Base-by-base conservation (phyloP, 2,797 vertebrate genomes). In the Numenius phaeopus region DNA sequence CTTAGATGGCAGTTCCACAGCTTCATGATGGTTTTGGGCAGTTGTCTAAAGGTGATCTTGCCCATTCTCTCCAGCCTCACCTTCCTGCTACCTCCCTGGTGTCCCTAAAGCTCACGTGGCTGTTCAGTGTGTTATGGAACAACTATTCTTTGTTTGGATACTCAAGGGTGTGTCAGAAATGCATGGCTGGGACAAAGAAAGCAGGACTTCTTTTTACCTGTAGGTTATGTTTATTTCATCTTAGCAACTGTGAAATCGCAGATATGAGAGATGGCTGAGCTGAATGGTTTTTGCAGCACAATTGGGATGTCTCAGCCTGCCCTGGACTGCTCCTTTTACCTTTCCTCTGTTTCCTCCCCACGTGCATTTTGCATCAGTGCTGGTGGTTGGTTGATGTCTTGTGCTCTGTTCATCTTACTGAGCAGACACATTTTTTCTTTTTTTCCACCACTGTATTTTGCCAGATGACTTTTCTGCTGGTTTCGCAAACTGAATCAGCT, bases 361-460 rank as follows among this genome's bases (percentile, higher is more conserved):
- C 2, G 0, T 26, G 52, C 10, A 0, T 82, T 93, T 90, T 29
- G 0, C 42, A 16, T 77, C 59, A 3, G 10, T n/a, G 55, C 40
- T 30, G 44, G 2, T 47, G 37, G 3, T 30, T 34, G 2, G 6
- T 46, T 5, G 0, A 0, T 47, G 4, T 10, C 52, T 78, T 14
- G 10, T 20, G 49, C 37, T 16, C 6, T 0, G 9, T 46, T 67
- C 7, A 55, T 49, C 24, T 62, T 26, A 14, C 11, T 7, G 3
- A 87, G 39, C 59, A 20, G 40, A 30, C 27, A n/a, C 7, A 30
- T 12, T 42, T 20, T 3, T 12, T 34, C 14, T 29, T 57, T 44
- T 30, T 34, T 40, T 18, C 3, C 16, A 2, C 5, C 15, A 8
- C 20, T 1, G 0, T 73, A 6, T 32, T 75, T 40, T 42, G 21